A percentile compares a stretch with the other conserved stretches of the same genome.
Evolutionary conservation across 2,113 vertebrate genomes (phyloP).

Genomic region (Xenopus tropicalis): DNA sequence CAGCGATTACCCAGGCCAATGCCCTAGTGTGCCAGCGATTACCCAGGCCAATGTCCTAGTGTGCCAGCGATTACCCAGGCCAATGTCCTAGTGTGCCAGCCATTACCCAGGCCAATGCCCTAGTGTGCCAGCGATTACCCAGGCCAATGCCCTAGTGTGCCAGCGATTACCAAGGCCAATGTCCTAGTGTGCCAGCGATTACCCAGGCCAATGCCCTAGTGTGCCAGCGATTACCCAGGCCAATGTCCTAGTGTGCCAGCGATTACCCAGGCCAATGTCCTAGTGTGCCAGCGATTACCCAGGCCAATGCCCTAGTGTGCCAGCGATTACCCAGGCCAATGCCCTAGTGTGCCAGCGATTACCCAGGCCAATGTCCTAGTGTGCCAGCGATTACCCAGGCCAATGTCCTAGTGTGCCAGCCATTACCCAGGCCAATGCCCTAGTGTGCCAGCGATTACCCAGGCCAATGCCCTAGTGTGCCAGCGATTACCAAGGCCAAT

Average conservation of each 20-base stretch:
- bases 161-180: background rate
- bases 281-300: too few relatives aligned
- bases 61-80: too few relatives aligned
- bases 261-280: background rate
- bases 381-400: too few relatives aligned
- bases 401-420: too few relatives aligned
- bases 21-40: background rate
- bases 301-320: background rate
- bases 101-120: background rate
- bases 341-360: background rate
- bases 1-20: background rate
- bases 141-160: background rate
- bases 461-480: background rate
- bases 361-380: background rate
- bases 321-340: background rate
- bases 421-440: background rate
- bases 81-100: too few relatives aligned
- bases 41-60: background rate
- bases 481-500: background rate
- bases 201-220: background rate
- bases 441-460: conserved; percentile 7
- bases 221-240: background rate
- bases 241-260: too few relatives aligned
- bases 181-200: conserved; percentile 7
- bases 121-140: conserved; percentile 7